These are phyloP conservation scores for Scortum barcoo DNA, from an alignment of 2,113 vertebrate species.

Conservation along the genomic window DNA sequence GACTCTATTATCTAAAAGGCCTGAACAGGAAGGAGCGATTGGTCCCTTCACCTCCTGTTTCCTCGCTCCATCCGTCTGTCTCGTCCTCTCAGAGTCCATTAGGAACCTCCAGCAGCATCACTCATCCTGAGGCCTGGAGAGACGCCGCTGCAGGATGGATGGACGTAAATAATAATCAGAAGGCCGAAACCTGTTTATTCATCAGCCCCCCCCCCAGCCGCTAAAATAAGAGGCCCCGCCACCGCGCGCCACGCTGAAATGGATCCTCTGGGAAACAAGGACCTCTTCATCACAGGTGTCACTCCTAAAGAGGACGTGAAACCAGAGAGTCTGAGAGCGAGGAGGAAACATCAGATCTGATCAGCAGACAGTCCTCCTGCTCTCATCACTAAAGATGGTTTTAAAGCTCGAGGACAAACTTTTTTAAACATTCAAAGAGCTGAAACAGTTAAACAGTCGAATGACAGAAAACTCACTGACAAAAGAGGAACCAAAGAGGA, in stretches of 20 bases:
- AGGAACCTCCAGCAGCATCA: slow-evolving; percentile 36
- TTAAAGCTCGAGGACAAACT: too few relatives aligned
- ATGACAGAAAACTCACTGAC: background rate
- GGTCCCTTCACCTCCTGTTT: slow-evolving; percentile 27
- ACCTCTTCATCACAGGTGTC: slow-evolving; percentile 34
- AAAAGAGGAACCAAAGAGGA: too few relatives aligned
- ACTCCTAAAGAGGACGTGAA: slow-evolving; percentile 11
- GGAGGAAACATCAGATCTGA: background rate
- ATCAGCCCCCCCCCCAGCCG: background rate
- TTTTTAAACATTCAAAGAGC: too few relatives aligned
- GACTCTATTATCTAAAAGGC: slow-evolving; percentile 48
- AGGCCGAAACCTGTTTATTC: slow-evolving; percentile 51
- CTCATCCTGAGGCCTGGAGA: slow-evolving; percentile 31
- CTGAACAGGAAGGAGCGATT: slow-evolving; percentile 29
- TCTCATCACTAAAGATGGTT: background rate
- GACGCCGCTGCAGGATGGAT: slow-evolving; percentile 1
- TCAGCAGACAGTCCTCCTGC: background rate
- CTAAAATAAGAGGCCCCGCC: slow-evolving; percentile 32
- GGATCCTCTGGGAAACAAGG: slow-evolving; percentile 20
- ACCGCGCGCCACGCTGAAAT: slow-evolving; percentile 3
- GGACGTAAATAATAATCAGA: slow-evolving; percentile 43
- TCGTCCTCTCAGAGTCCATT: slow-evolving; percentile 47
- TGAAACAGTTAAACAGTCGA: background rate
- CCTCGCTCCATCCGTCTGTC: slow-evolving; percentile 32
- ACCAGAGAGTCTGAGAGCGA: background rate